Conservation (phyloP, 2,888 invertebrate species). For the Ischnus inquisitorius region DNA sequence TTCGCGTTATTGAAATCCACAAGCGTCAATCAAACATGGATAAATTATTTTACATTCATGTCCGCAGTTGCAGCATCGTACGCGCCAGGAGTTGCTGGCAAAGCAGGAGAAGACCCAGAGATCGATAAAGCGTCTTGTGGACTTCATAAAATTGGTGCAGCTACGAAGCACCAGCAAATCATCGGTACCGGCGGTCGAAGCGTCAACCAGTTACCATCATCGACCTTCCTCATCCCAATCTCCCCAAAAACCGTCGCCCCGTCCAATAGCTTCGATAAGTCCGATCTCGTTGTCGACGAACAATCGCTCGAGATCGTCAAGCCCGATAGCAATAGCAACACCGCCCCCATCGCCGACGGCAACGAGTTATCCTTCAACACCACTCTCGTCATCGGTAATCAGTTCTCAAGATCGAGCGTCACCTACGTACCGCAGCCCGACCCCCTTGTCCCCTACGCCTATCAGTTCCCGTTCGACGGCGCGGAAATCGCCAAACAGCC, state of each 20-base stretch:
- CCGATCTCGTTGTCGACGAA: constrained; percentile 59
- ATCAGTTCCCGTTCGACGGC: constrained; percentile 73
- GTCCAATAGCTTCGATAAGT: constrained; percentile 55
- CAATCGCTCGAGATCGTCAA: constrained; percentile 52
- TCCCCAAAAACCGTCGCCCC: constrained; percentile 74
- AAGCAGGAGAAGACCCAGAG: constrained; percentile 84
- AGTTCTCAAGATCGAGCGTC: constrained; percentile 76
- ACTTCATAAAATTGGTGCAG: constrained; percentile 83
- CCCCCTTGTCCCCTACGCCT: constrained; percentile 74
- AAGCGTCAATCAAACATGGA: neutral
- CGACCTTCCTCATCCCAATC: constrained; percentile 84
- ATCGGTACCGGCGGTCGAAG: constrained; percentile 75
- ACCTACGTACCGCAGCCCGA: constrained; percentile 74
- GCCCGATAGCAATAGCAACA: constrained; percentile 31
- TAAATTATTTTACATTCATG: constrained; percentile 18
- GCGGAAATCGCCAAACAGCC: constrained; percentile 66
- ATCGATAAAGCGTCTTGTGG: constrained; percentile 84
- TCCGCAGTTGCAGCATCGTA: constrained; percentile 81
- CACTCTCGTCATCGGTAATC: constrained; percentile 75
- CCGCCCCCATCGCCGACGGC: constrained; percentile 57
- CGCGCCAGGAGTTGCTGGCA: constrained; percentile 82
- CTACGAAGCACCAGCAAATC: constrained; percentile 65
- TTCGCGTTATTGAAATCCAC: neutral
- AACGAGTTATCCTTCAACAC: constrained; percentile 67
- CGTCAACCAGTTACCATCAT: constrained; percentile 81